These are phyloP conservation scores for Polyploca ridens DNA, from an alignment of 2,888 invertebrate genomes.

Conservation along the genomic window DNA sequence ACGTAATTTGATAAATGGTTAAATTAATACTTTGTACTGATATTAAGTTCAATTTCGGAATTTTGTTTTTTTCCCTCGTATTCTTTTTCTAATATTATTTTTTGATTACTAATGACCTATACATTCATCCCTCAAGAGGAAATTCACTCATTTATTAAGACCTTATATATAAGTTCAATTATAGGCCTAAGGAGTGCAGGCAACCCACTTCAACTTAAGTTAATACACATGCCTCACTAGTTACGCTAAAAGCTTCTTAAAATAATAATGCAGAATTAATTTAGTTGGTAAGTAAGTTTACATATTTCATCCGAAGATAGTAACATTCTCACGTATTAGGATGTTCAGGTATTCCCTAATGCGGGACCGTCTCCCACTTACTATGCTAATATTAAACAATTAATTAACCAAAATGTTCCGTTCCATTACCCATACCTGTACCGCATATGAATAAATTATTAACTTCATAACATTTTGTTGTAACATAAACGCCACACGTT, in stretches of 20 bases:
- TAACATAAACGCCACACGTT: constrained; percentile 3
- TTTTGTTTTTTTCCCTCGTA: too few species aligned
- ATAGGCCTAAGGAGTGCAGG: too few species aligned
- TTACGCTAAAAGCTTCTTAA: background rate
- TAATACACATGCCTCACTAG: background rate
- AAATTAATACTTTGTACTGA: too few species aligned
- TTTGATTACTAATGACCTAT: too few species aligned
- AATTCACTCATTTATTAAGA: too few species aligned
- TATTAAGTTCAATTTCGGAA: too few species aligned
- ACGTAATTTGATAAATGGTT: too few species aligned
- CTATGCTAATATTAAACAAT: constrained; percentile 49
- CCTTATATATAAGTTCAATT: too few species aligned
- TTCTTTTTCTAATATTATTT: too few species aligned
- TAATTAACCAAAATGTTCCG: constrained; percentile 50
- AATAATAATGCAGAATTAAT: constrained; percentile 1
- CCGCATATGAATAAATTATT: constrained; percentile 38
- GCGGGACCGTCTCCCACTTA: constrained; percentile 12
- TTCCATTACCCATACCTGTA: constrained; percentile 40
- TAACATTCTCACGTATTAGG: constrained; percentile 6
- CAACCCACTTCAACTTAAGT: too few species aligned
- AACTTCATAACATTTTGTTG: constrained; percentile 20
- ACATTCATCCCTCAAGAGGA: too few species aligned
- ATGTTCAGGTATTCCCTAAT: constrained; percentile 11
- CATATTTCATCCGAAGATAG: background rate
- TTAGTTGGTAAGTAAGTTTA: constrained; percentile 5